phyloP scores from a whole-genome alignment of 2,797 vertebrate species.

The Hapalemur alaotrensis region DNA sequence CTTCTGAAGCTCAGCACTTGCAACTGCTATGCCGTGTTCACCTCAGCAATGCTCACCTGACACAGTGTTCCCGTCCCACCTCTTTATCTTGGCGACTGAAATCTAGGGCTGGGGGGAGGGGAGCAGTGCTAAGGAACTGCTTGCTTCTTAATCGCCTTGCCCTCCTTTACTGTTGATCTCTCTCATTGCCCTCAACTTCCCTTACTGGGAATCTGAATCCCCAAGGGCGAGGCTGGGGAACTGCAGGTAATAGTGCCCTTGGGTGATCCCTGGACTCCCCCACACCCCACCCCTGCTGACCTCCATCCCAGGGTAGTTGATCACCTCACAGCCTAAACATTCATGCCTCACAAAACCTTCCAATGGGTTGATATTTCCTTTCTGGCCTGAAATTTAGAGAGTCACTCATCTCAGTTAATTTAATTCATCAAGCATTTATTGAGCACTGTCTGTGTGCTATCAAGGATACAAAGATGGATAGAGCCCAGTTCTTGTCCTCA shows the following conservation, averaged over 20 bases:
- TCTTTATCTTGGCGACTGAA: not conserved
- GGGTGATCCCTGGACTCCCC: not conserved
- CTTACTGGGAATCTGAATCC: not conserved
- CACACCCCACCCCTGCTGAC: too few species aligned
- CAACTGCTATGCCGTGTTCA: rapidly evolving
- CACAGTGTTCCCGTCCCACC: not conserved
- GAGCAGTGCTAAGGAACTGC: not conserved
- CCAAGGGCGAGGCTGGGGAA: not conserved
- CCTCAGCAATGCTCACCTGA: not conserved
- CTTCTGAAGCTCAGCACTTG: not conserved
- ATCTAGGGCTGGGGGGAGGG: not conserved
- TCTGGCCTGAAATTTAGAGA: not conserved
- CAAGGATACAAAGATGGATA: not conserved
- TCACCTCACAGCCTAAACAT: not conserved
- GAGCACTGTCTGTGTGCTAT: not conserved
- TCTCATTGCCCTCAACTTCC: not conserved
- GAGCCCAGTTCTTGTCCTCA: not conserved
- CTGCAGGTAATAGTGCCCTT: not conserved
- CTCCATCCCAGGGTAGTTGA: not conserved
- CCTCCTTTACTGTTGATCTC: not conserved
- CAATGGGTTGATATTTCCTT: not conserved
- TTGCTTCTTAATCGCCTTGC: not conserved
- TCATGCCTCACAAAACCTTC: not conserved
- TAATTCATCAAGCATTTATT: not conserved
- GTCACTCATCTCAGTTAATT: not conserved